Percentiles rank a stretch among this genome's conserved stretches.
phyloP scores from a whole-genome alignment of 2,888 invertebrate species.

The Leptinotarsa rubiginosa region DNA sequence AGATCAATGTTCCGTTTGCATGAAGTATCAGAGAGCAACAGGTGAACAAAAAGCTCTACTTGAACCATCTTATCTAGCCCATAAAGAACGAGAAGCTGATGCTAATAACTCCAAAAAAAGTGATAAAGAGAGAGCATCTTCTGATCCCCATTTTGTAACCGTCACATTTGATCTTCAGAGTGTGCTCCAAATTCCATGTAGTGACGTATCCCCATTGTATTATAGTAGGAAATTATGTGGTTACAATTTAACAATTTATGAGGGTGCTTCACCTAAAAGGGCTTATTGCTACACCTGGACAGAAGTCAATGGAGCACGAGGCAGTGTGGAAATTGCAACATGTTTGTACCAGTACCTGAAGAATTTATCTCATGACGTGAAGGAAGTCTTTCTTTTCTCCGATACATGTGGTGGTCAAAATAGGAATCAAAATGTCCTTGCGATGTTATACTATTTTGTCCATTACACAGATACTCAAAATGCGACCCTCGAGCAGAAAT shows the following conservation, averaged over 20 bases:
- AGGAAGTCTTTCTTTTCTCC: slow-evolving; percentile 33
- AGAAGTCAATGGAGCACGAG: slow-evolving; percentile 15
- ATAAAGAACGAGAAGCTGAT: slow-evolving; percentile 32
- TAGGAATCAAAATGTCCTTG: slow-evolving; percentile 14
- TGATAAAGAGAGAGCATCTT: slow-evolving; percentile 40
- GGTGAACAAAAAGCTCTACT: slow-evolving; percentile 23
- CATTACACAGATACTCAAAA: background rate
- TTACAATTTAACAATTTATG: slow-evolving; percentile 42
- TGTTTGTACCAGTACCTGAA: slow-evolving; percentile 1
- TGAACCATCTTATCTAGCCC: slow-evolving; percentile 23
- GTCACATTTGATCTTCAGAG: slow-evolving; percentile 55
- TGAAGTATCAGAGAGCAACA: slow-evolving; percentile 21
- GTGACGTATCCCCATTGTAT: slow-evolving; percentile 54
- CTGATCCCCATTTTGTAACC: slow-evolving; percentile 48
- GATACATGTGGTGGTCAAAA: slow-evolving; percentile 52
- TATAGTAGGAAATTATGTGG: slow-evolving; percentile 27
- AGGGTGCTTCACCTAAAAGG: slow-evolving; percentile 49
- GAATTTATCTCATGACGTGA: slow-evolving; percentile 26
- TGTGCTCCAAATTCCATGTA: slow-evolving; percentile 55
- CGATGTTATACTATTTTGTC: background rate
- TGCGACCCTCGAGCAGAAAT: slow-evolving; percentile 1
- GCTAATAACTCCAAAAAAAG: slow-evolving; percentile 26
- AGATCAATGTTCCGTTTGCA: slow-evolving; percentile 47
- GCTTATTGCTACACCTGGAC: slow-evolving; percentile 38
- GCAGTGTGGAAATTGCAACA: slow-evolving; percentile 51